phyloP scores from a whole-genome alignment of 2,888 invertebrate species.

The Thysanoteuthis rhombus region DNA sequence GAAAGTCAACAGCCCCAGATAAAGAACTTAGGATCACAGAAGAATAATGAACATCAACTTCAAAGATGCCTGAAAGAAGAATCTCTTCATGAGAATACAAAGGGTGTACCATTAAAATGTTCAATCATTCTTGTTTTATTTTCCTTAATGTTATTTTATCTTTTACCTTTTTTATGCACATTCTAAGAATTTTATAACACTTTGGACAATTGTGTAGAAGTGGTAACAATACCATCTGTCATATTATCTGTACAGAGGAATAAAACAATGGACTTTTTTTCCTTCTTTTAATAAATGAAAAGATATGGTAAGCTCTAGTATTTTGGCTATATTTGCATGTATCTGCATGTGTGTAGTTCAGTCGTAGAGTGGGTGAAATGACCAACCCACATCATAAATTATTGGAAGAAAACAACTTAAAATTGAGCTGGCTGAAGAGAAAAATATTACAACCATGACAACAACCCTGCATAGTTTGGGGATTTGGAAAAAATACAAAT shows the following conservation, averaged over 20 bases:
- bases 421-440: too few relatives aligned
- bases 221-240: neutral
- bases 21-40: slow-evolving; percentile 12
- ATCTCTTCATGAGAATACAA: neutral
- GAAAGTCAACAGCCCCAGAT: neutral
- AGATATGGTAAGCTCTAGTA: neutral
- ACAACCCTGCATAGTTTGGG: too few relatives aligned
- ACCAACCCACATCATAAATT: neutral
- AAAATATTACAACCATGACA: too few relatives aligned
- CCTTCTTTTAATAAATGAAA: neutral
- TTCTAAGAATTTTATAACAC: slow-evolving; percentile 12
- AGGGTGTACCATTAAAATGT: neutral
- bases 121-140: slow-evolving; percentile 1
- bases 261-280: slow-evolving; percentile 1
- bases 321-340: neutral
- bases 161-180: neutral
- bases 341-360: neutral
- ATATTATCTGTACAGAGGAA: neutral
- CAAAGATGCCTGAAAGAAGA: neutral
- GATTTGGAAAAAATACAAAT: too few relatives aligned
- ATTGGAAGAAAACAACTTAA: neutral
- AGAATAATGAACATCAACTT: neutral
- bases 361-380: neutral
- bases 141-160: neutral
- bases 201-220: neutral